These are phyloP conservation scores for Corydoras sp. DNA, from an alignment of 2,113 vertebrate genomes.

Conservation along the genomic window DNA sequence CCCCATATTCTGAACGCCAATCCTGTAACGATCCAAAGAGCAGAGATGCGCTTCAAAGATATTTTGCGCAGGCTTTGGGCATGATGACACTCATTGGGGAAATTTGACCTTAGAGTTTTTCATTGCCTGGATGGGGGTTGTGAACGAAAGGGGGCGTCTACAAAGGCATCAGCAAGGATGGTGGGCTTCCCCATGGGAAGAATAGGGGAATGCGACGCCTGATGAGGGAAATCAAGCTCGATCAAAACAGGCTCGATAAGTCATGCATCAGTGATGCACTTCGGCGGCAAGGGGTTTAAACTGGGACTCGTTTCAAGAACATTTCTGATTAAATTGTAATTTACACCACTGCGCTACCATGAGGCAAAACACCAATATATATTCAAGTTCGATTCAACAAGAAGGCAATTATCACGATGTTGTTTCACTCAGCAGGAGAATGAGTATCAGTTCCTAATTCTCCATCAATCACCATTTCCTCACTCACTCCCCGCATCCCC, in stretches of 20 bases:
- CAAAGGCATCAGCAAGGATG: slow-evolving; percentile 28
- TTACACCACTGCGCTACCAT: not conserved
- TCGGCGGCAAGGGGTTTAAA: slow-evolving; percentile 31
- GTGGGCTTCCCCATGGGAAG: slow-evolving; percentile 31
- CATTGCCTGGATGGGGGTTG: slow-evolving; percentile 21
- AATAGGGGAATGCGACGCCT: slow-evolving; percentile 38
- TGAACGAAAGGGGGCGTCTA: not conserved
- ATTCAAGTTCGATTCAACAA: not conserved
- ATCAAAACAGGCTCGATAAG: slow-evolving; percentile 34
- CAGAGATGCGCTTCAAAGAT: slow-evolving; percentile 31
- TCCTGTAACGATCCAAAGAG: not conserved
- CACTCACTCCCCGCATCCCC: not conserved
- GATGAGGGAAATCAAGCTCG: slow-evolving; percentile 34
- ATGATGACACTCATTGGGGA: slow-evolving; percentile 52
- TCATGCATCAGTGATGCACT: slow-evolving; percentile 42
- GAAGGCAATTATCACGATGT: slow-evolving; percentile 17
- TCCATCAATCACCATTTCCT: not conserved
- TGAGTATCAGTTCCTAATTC: not conserved
- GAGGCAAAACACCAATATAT: not conserved
- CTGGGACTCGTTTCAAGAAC: slow-evolving; percentile 32
- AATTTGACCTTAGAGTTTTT: slow-evolving; percentile 46
- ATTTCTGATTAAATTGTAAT: slow-evolving; percentile 24
- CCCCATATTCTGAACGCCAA: not conserved
- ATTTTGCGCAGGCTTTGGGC: slow-evolving; percentile 32
- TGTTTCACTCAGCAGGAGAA: not conserved